phyloP scores from a whole-genome alignment of 64 coral and sea anemone genomes.

The Porites australiensis region DNA sequence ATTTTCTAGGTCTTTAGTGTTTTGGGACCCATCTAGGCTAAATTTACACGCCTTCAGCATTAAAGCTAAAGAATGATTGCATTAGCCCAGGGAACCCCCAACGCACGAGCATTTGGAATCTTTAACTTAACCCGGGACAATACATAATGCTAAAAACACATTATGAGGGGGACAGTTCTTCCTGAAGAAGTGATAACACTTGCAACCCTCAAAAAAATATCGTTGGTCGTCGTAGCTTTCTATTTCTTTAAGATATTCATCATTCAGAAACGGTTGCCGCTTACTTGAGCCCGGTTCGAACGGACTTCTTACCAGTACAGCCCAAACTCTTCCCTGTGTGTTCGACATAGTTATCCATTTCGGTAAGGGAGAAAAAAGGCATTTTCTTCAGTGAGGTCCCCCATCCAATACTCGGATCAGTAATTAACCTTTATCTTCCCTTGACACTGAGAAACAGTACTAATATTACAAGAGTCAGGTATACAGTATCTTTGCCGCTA shows the following conservation, averaged over 20 bases:
- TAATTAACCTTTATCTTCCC: neutral
- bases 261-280: constrained; percentile 40
- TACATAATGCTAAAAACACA: constrained; percentile 7
- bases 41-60: constrained; percentile 49
- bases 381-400: constrained; percentile 16
- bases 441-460: constrained; percentile 30
- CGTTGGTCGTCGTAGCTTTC: constrained; percentile 16
- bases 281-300: neutral
- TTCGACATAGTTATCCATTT: constrained; percentile 26
- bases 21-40: constrained; percentile 11
- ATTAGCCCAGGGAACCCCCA: constrained; percentile 19
- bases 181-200: constrained; percentile 43
- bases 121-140: constrained; percentile 35
- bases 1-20: constrained; percentile 8
- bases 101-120: constrained; percentile 35
- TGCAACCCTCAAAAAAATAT: constrained; percentile 14
- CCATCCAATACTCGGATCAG: neutral
- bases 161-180: constrained; percentile 18
- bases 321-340: neutral
- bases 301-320: constrained; percentile 4
- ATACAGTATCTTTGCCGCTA: neutral
- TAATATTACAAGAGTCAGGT: neutral
- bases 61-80: constrained; percentile 48
- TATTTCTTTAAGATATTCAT: constrained; percentile 44
- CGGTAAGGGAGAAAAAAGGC: constrained; percentile 7